Percentiles rank a stretch among this genome's conserved stretches.
These are phyloP conservation scores for Epizoanthus stellaris DNA, from an alignment of 92 coral and sea anemone species.

Conservation along the genomic window DNA sequence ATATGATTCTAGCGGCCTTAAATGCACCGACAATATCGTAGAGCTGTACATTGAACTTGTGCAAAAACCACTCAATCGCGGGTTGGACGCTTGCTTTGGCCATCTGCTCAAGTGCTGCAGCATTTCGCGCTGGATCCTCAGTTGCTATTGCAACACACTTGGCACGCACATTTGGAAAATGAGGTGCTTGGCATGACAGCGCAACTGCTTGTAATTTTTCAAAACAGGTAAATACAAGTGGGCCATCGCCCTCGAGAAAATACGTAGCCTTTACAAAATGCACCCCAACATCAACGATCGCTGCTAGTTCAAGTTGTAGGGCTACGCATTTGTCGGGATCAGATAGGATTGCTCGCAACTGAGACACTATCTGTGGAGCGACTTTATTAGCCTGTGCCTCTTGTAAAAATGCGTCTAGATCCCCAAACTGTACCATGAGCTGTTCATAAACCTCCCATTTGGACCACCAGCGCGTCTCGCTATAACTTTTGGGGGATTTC, in stretches of 20 bases:
- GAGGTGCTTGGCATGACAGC: conserved; percentile 34
- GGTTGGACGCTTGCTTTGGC: conserved; percentile 41
- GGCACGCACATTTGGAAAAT: conserved; percentile 52
- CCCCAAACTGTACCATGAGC: conserved; percentile 51
- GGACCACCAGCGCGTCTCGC: conserved; percentile 62
- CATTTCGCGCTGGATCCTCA: conserved; percentile 35
- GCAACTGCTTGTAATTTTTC: conserved; percentile 43
- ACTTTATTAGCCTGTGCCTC: conserved; percentile 36
- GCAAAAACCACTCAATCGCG: conserved; percentile 45
- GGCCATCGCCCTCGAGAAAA: conserved; percentile 35
- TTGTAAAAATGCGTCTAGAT: conserved; percentile 33
- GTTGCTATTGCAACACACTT: conserved; percentile 32
- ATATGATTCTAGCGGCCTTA: no score
- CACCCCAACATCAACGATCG: conserved; percentile 26
- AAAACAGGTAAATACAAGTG: conserved; percentile 37
- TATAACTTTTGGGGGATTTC: conserved; percentile 46
- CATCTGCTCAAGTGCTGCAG: conserved; percentile 25
- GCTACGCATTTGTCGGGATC: conserved; percentile 8
- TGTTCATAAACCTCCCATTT: conserved; percentile 51
- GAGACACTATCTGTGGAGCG: conserved; percentile 45
- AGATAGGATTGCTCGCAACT: conserved; percentile 17
- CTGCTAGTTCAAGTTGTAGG: conserved; percentile 18
- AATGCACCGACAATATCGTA: conserved; percentile 13
- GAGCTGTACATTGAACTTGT: conserved; percentile 34
- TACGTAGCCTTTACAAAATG: conserved; percentile 32